A percentile compares a stretch with the other conserved stretches of the same genome.
phyloP scores from a whole-genome alignment of 2,888 invertebrate species.

The Amphipyra tragopoginis region DNA sequence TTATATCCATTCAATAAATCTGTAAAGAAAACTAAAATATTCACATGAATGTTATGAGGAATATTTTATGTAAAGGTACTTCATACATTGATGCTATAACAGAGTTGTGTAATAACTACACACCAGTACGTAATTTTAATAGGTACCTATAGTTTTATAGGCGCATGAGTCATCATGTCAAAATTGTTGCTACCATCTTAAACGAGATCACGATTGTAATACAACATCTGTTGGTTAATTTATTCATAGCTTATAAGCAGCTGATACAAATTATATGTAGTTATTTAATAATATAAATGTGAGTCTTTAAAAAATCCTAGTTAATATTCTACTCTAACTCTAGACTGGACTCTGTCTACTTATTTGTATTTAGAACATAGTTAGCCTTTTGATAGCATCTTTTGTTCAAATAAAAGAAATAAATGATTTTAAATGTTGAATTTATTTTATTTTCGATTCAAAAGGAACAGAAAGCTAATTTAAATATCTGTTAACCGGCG shows the following conservation, averaged over 20 bases:
- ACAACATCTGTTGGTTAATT: constrained; percentile 50
- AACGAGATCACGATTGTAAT: constrained; percentile 40
- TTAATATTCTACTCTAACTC: too few relatives aligned
- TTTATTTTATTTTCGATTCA: too few relatives aligned
- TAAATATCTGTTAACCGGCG: too few relatives aligned
- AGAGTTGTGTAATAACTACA: constrained; percentile 30
- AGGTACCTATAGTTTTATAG: constrained; percentile 31
- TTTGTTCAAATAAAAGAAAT: too few relatives aligned
- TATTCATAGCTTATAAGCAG: constrained; percentile 34
- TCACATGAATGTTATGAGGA: not conserved
- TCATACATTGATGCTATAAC: not conserved
- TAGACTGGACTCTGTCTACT: too few relatives aligned
- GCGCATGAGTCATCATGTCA: constrained; percentile 48
- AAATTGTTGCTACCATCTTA: constrained; percentile 42
- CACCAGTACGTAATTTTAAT: constrained; percentile 27
- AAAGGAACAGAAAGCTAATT: too few relatives aligned
- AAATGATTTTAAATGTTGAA: too few relatives aligned
- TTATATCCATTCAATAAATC: too few relatives aligned
- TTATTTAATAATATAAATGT: not conserved
- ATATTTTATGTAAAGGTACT: not conserved
- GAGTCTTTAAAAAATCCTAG: not conserved
- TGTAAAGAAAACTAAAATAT: too few relatives aligned
- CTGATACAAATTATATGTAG: constrained; percentile 5
- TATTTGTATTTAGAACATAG: too few relatives aligned
- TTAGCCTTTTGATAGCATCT: too few relatives aligned